Base-by-base conservation (phyloP, 2,797 vertebrate genomes). In the Eurystomus glaucurus region DNA sequence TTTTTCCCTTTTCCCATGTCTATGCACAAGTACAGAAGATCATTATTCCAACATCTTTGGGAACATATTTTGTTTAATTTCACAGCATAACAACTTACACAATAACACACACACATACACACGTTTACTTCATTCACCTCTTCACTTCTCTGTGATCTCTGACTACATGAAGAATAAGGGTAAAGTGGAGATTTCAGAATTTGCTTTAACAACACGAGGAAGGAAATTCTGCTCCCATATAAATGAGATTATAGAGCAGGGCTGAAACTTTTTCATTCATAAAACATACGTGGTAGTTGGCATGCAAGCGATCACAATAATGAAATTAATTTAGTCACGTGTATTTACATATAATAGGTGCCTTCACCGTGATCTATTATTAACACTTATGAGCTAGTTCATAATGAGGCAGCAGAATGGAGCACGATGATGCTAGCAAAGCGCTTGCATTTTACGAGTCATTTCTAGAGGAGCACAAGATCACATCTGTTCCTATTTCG, bases 331-430 rank as follows among this genome's bases (percentile, higher is more conserved):
- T 69, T 58, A 95, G 60, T 60, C 68, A 91, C 0, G 0, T 88
- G 62, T 80, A 91, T 91, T 93, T 94, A 87, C 51, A 89, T 31
- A 85, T 4, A 17, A 85, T 4, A 17, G 92, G 51, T 45, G 60
- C 64, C 33, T 97, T 92, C 22, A 5, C 48, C 78, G 54, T 22
- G 22, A 79, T 37, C 83, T 91, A 55, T 62, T 94, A 93, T 60
- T 80, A 96, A 68, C 45, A 74, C 14, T 76, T 87, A 9, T 1
- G 74, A 81, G 39, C 52, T 85, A 61, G 87, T 62, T 83, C 41
- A 57, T 29, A 83, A 85, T 21, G 45, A 95, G 58, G 37, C 5
- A 85, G n/a, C 35, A 83, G 64, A 86, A 75, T 11, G n/a, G 48
- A 69, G 45, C 43, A 33, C 2, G 16, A 52, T 12, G 39, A 82